Evolutionary conservation across 2,797 vertebrate genomes (phyloP), one percentile per base, ranked within the genome.

Genomic region (Helicolenus hilgendorfi): DNA sequence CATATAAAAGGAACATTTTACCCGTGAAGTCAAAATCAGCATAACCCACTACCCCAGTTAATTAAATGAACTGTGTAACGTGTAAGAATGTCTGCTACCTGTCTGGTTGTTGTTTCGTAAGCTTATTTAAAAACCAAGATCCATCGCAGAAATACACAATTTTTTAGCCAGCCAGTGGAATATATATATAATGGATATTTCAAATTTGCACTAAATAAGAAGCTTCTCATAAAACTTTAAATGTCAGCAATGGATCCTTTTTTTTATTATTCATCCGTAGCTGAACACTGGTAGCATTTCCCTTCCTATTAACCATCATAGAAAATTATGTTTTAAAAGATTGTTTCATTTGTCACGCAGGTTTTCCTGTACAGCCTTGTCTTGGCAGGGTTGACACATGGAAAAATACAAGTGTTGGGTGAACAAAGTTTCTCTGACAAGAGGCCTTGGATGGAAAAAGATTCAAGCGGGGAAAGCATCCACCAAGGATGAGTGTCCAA

Each of bases 51-150:
- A 72, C 29, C 64, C 77, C 70, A 74, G 75, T 92, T 86, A 87
- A 95, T 85, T 83, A 79, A 90, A 93, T 86, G 38, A 45, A 88
- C 70, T 80, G 83, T 77, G 65, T 62, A 70, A 81, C 58, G 24
- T 1, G 10, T 15, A 7, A 27, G 24, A 72, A 14, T 13, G n/a
- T 75, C 77, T 81, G 68, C 72, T 49, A 69, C 62, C 77, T 67
- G 72, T 76, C 80, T 71, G 49, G 22, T 70, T 71, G 45, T 26
- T 41, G 56, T 75, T 62, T 84, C 33, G 18, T 20, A 22, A 59
- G 33, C 36, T 56, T 58, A 72, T 82, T 78, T 53, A 77, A 72
- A 75, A 72, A 75, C 36, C 7, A 26, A 26, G 2, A 76, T 64
- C 24, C 26, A 18, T 49, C 1, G 22, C 35, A 77, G 24, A 35